Percentiles rank a stretch among this genome's conserved stretches.
Evolutionary conservation across 1,140 invertebrate genomes (phyloP).

Genomic region (Eumeta japonica): DNA sequence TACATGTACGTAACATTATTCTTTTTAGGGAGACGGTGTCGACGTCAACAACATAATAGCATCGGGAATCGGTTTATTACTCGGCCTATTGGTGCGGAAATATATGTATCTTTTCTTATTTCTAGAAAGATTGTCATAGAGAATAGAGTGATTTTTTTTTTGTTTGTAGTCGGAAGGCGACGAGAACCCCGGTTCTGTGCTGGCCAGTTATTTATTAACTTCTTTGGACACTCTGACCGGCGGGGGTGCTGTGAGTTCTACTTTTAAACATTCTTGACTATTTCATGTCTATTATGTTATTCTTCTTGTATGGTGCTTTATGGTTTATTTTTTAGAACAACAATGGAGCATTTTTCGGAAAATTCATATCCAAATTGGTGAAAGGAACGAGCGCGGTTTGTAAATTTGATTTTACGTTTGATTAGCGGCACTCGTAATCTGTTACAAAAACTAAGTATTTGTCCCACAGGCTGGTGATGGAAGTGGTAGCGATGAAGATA

Average conservation of each 20-base stretch:
- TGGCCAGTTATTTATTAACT: slow-evolving; percentile 41
- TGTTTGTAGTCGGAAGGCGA: slow-evolving; percentile 36
- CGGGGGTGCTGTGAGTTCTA: slow-evolving; percentile 28
- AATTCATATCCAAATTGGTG: slow-evolving; percentile 37
- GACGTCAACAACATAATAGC: slow-evolving; percentile 41
- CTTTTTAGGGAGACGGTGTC: slow-evolving; percentile 42
- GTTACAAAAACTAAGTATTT: not conserved
- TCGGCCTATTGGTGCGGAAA: slow-evolving; percentile 37
- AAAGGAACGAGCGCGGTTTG: slow-evolving; percentile 45
- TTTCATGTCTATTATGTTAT: slow-evolving; percentile 3
- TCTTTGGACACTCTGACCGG: slow-evolving; percentile 42
- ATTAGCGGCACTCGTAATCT: slow-evolving; percentile 6
- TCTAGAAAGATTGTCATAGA: not conserved
- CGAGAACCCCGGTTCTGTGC: slow-evolving; percentile 37
- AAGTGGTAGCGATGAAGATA: not conserved
- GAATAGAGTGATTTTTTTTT: slow-evolving; percentile 2
- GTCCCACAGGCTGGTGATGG: not conserved
- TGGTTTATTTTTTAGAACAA: slow-evolving; percentile 42
- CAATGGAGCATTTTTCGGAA: slow-evolving; percentile 48
- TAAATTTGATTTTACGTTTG: slow-evolving; percentile 6
- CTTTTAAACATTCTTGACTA: not conserved
- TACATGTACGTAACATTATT: not conserved
- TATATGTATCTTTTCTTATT: not conserved
- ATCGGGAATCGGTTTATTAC: slow-evolving; percentile 42
- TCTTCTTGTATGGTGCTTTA: too few relatives aligned